Percentiles rank a stretch among this genome's conserved stretches.
Conservation (phyloP, 2,888 invertebrate genomes). For the Ornithoptera priamus region DNA sequence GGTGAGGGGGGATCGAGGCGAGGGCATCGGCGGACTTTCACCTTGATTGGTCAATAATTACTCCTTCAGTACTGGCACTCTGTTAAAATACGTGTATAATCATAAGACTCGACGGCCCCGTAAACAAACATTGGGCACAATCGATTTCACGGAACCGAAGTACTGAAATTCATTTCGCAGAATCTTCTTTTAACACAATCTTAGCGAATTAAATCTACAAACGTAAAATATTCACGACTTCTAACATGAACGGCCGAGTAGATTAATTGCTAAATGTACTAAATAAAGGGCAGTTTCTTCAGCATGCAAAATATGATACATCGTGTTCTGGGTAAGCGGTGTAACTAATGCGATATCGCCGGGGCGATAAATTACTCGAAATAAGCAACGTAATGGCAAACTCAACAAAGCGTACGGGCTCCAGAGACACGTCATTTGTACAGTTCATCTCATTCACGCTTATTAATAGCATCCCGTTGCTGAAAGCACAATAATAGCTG, state of each 20-base stretch:
- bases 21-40: slow-evolving; percentile 51
- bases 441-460: slow-evolving; percentile 26
- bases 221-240: neutral
- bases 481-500: slow-evolving; percentile 23
- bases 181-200: neutral
- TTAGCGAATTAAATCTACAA: neutral
- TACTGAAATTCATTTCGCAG: slow-evolving; percentile 4
- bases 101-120: slow-evolving; percentile 30
- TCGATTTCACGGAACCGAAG: slow-evolving; percentile 11
- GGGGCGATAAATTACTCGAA: slow-evolving; percentile 22
- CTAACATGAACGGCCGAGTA: neutral
- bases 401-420: slow-evolving; percentile 23
- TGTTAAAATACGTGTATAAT: slow-evolving; percentile 39
- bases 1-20: no score
- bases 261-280: neutral
- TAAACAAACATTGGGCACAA: slow-evolving; percentile 21
- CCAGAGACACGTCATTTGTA: slow-evolving; percentile 25
- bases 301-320: slow-evolving; percentile 14
- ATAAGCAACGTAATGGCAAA: slow-evolving; percentile 17
- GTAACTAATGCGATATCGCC: slow-evolving; percentile 23
- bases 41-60: slow-evolving; percentile 63
- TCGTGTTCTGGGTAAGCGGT: slow-evolving; percentile 18
- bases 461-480: slow-evolving; percentile 28
- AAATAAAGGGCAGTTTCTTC: neutral
- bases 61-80: slow-evolving; percentile 48